Evolutionary conservation across 2,888 invertebrate species (phyloP).

Genomic region (Hipparchia sbordonii): DNA sequence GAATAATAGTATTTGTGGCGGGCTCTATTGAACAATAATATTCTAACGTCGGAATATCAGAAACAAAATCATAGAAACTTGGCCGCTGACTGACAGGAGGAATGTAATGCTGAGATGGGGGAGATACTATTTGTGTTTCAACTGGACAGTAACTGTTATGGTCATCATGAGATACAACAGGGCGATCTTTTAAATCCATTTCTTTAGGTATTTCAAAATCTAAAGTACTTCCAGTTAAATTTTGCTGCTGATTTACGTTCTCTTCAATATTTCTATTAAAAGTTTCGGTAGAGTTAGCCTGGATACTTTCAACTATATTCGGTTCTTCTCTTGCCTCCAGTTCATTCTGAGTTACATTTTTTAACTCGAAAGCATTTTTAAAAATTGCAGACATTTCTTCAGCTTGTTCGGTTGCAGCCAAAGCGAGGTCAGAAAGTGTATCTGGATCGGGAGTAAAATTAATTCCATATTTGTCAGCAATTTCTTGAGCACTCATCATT

Average conservation of each 20-base stretch:
- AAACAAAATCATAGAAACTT: constrained; percentile 63
- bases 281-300: neutral
- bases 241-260: neutral
- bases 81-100: constrained; percentile 60
- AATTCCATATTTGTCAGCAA: constrained; percentile 73
- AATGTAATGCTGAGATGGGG: constrained; percentile 48
- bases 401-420: constrained; percentile 67
- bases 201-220: constrained; percentile 17
- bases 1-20: constrained; percentile 48
- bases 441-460: constrained; percentile 71
- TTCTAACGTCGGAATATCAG: constrained; percentile 55
- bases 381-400: constrained; percentile 63
- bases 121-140: constrained; percentile 60
- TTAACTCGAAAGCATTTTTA: constrained; percentile 56
- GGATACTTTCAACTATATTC: constrained; percentile 1
- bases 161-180: constrained; percentile 37
- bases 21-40: constrained; percentile 61
- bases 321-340: neutral
- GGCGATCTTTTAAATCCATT: constrained; percentile 34
- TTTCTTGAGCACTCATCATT: constrained; percentile 78
- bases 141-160: constrained; percentile 51
- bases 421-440: constrained; percentile 65
- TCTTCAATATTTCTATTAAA: neutral
- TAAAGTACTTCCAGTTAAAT: neutral
- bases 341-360: constrained; percentile 48